These are phyloP conservation scores for Ophthalmolycus amberensis DNA, from an alignment of 2,113 vertebrate genomes.

Conservation along the genomic window DNA sequence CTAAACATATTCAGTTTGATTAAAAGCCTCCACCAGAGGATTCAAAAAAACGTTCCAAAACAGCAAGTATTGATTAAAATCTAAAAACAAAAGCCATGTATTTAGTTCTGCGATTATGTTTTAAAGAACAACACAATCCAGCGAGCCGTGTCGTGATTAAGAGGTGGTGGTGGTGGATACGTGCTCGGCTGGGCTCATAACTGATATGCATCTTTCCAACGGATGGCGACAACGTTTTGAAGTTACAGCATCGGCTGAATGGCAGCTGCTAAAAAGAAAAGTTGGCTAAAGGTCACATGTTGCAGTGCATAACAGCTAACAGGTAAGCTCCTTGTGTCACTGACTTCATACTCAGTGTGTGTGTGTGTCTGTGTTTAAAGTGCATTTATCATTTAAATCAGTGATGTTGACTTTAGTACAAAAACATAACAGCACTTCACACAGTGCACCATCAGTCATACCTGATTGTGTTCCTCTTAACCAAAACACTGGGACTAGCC, in stretches of 20 bases:
- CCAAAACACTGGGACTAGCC: slow-evolving; percentile 10
- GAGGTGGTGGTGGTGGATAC: not conserved
- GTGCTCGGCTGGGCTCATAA: not conserved
- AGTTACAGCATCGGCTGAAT: not conserved
- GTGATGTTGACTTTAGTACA: not conserved
- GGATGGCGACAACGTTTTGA: not conserved
- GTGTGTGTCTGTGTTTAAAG: not conserved
- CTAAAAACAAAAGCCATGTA: not conserved
- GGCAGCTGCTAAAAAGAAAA: slow-evolving; percentile 9
- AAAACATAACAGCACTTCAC: not conserved
- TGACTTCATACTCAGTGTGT: not conserved
- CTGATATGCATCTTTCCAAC: not conserved
- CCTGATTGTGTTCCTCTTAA: slow-evolving; percentile 7
- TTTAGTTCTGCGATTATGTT: not conserved
- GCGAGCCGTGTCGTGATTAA: not conserved
- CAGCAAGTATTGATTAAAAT: not conserved
- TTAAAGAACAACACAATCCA: not conserved
- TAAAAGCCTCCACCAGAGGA: not conserved
- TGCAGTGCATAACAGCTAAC: not conserved
- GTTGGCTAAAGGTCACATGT: not conserved
- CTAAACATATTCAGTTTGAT: not conserved
- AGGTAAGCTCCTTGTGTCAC: not conserved
- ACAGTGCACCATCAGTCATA: not conserved
- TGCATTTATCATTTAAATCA: not conserved
- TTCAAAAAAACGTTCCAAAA: not conserved